Percentiles rank a stretch among this genome's conserved stretches.
These are phyloP conservation scores for Lacerta agilis DNA, from an alignment of 2,797 vertebrate species.

Conservation along the genomic window DNA sequence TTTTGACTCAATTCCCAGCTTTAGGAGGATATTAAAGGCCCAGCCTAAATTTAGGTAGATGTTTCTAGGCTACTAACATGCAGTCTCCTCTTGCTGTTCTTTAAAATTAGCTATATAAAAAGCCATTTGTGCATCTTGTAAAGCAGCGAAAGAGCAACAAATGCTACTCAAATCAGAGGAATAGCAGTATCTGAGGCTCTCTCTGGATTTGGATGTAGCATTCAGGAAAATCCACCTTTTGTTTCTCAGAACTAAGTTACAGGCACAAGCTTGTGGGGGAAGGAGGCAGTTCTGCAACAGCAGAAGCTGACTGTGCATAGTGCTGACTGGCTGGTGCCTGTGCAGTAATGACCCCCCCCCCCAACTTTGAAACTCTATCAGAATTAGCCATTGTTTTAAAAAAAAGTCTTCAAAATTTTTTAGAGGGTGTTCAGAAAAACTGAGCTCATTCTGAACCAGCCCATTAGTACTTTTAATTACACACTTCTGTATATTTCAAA, in stretches of 20 bases:
- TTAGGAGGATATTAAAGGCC: slow-evolving; percentile 53
- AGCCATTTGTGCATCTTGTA: slow-evolving; percentile 69
- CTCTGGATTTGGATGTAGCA: not conserved
- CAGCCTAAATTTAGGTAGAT: slow-evolving; percentile 30
- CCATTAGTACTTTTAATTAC: no score
- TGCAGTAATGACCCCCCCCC: not conserved
- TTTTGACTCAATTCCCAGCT: slow-evolving; percentile 42
- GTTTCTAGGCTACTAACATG: slow-evolving; percentile 57
- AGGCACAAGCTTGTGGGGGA: not conserved
- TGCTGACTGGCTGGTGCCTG: not conserved
- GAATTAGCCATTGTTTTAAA: not conserved
- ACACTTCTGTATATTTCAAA: no score
- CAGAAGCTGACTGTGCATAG: not conserved
- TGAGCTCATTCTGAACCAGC: not conserved
- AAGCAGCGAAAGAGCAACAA: slow-evolving; percentile 67
- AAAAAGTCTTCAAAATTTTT: not conserved
- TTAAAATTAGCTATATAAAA: slow-evolving; percentile 48
- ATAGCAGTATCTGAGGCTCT: slow-evolving; percentile 44
- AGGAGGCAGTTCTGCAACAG: not conserved
- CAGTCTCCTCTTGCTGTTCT: slow-evolving; percentile 54
- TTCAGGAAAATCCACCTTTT: not conserved
- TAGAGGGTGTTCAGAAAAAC: not conserved
- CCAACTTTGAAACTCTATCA: not conserved
- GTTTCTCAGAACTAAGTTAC: not conserved
- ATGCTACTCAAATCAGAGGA: slow-evolving; percentile 60